A percentile compares a stretch with the other conserved stretches of the same genome.
Conservation (phyloP, 2,113 vertebrate genomes). For the Scatophagus argus region DNA sequence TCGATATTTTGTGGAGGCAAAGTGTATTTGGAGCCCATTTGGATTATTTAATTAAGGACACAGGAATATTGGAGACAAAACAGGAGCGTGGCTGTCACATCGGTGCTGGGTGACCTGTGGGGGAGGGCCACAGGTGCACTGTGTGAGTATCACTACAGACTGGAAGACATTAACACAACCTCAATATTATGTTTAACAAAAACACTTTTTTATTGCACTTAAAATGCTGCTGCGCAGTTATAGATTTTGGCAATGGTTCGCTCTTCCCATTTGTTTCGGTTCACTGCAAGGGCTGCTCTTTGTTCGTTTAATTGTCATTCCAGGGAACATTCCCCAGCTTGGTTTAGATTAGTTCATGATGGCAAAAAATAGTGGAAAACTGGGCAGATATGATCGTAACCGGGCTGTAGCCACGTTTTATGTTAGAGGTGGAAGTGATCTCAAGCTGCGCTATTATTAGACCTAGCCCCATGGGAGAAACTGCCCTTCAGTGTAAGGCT, state of each 20-base stretch:
- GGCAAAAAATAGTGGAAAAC: conserved; percentile 57
- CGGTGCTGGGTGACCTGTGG: conserved; percentile 10
- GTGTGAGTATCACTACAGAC: background rate
- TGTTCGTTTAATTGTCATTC: conserved; percentile 83
- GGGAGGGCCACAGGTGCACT: conserved; percentile 33
- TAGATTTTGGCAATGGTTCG: conserved; percentile 64
- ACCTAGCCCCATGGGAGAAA: conserved; percentile 21
- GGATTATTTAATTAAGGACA: conserved; percentile 72
- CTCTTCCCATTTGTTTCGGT: conserved; percentile 74
- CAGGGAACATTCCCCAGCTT: conserved; percentile 72
- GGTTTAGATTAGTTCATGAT: conserved; percentile 80
- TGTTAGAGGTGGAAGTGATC: conserved; percentile 72
- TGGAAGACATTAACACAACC: conserved; percentile 11
- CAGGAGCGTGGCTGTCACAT: conserved; percentile 43
- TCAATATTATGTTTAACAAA: conserved; percentile 12
- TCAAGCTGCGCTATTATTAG: conserved; percentile 64
- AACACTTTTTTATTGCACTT: conserved; percentile 27
- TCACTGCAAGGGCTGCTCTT: conserved; percentile 78
- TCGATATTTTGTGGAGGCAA: conserved; percentile 46
- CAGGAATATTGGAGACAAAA: conserved; percentile 48
- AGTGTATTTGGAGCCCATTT: too few relatives aligned
- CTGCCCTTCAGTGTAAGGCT: conserved; percentile 10
- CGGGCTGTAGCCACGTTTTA: conserved; percentile 49
- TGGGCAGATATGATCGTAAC: conserved; percentile 66
- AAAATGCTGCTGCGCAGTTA: conserved; percentile 54